Percentiles rank a stretch among this genome's conserved stretches.
phyloP scores from a whole-genome alignment of 1,140 invertebrate species.

The Proales similis region DNA sequence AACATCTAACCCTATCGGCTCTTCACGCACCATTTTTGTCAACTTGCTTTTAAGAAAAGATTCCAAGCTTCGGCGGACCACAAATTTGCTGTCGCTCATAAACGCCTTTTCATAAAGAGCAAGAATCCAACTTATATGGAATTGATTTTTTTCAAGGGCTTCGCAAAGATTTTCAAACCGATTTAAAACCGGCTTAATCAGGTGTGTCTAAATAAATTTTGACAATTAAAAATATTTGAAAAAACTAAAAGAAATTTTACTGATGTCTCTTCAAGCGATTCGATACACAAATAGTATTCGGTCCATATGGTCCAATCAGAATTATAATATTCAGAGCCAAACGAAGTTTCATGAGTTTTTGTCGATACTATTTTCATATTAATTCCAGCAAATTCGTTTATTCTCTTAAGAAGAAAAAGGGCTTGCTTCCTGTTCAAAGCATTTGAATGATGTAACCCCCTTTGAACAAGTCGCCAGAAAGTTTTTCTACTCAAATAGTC shows the following conservation, averaged over 20 bases:
- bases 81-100: constrained; percentile 25
- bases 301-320: constrained; percentile 21
- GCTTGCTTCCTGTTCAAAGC: constrained; percentile 34
- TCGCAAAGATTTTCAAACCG: constrained; percentile 1
- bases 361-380: constrained; percentile 7
- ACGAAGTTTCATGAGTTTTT: constrained; percentile 10
- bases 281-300: constrained; percentile 33
- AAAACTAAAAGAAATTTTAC: background rate
- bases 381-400: constrained; percentile 16
- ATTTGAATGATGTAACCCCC: constrained; percentile 20
- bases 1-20: too few relatives aligned
- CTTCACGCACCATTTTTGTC: too few relatives aligned
- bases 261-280: constrained; percentile 25
- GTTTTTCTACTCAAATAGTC: background rate
- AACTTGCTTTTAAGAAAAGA: too few relatives aligned
- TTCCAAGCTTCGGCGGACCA: too few relatives aligned
- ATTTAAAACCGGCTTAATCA: constrained; percentile 5
- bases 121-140: constrained; percentile 22
- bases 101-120: constrained; percentile 16
- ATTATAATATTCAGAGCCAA: background rate
- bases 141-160: constrained; percentile 3
- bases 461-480: constrained; percentile 32
- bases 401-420: constrained; percentile 30
- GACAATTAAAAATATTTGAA: constrained; percentile 9
- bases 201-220: constrained; percentile 7